Base-by-base conservation (phyloP, 2,113 vertebrate genomes). In the Saccopteryx bilineata region DNA sequence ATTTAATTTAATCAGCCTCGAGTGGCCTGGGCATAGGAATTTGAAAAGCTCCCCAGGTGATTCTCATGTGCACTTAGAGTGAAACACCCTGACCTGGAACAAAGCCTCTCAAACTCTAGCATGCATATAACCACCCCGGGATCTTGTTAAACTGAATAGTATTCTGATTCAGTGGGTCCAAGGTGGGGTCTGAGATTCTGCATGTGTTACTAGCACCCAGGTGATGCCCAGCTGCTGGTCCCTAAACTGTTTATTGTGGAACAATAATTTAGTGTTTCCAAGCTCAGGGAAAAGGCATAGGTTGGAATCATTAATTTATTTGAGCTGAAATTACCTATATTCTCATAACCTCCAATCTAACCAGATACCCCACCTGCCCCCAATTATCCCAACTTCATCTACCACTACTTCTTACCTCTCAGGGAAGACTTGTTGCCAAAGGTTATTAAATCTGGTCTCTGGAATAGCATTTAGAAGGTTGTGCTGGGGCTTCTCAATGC, bases 1-100 rank as follows among this genome's bases (percentile, higher is more conserved):
- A 83, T 92, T 91, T 96, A 66, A 68, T 80, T 93, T 69, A 72
- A 88, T 66, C 15, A n/a, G 26, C 68, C 69, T 61, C 76, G 23
- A 91, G 26, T 83, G 19, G 24, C 50, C 60, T 48, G 58, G 60
- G 75, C 23, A 76, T n/a, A 88, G 33, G 85, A 87, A 93, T 95
- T 75, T 92, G 46, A 48, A 87, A 90, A 90, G 39, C 4, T 79
- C 52, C 63, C 26, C 58, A 74, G 50, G 63, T 89, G 74, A 91
- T 76, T 83, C 71, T 86, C 58, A 21, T 79, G 39, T 26, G 28
- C 2, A 26, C 11, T 48, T 31, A 39, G 13, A 91, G 26, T 28
- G 60, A 80, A 71, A 71, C 23, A 54, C 63, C 18, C 33, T 80
- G 69, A 83, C 11, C 86, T 93, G 31, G 79, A 79, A 82, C 24